Conservation (phyloP, 2,888 invertebrate species). For the Mayetiola destructor region DNA sequence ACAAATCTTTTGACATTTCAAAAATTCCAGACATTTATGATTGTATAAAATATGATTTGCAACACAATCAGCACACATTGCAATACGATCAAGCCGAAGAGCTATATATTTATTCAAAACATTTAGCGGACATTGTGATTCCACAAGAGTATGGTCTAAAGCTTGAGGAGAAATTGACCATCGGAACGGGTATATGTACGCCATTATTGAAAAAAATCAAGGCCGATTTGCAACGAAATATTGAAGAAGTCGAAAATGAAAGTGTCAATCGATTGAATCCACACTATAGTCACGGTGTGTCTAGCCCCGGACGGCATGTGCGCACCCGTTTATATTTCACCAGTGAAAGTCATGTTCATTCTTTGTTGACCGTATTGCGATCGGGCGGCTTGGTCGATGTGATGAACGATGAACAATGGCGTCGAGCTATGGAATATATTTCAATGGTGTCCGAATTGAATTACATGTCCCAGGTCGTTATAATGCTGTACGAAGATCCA, state of each 20-base stretch:
- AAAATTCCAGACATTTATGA: slow-evolving; percentile 95
- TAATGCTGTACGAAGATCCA: slow-evolving; percentile 98
- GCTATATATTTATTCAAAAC: slow-evolving; percentile 88
- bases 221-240: slow-evolving; percentile 85
- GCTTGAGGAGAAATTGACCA: slow-evolving; percentile 86
- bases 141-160: slow-evolving; percentile 98
- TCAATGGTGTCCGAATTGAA: slow-evolving; percentile 95
- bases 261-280: slow-evolving; percentile 93
- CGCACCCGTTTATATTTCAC: slow-evolving; percentile 98
- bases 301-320: slow-evolving; percentile 94
- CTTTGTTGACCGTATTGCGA: slow-evolving; percentile 84
- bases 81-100: slow-evolving; percentile 88
- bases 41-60: slow-evolving; percentile 96
- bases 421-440: slow-evolving; percentile 95
- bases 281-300: slow-evolving; percentile 94
- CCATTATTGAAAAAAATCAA: slow-evolving; percentile 89
- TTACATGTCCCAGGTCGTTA: slow-evolving; percentile 98
- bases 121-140: slow-evolving; percentile 95
- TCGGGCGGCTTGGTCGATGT: slow-evolving; percentile 84
- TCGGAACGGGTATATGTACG: slow-evolving; percentile 94
- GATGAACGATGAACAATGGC: slow-evolving; percentile 91
- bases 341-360: slow-evolving; percentile 98
- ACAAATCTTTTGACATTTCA: slow-evolving; percentile 87
- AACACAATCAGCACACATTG: slow-evolving; percentile 91
- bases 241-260: slow-evolving; percentile 85